Percentiles rank a stretch among this genome's conserved stretches.
These are phyloP conservation scores for Chaetodon trifascialis DNA, from an alignment of 2,113 vertebrate species.

Conservation along the genomic window DNA sequence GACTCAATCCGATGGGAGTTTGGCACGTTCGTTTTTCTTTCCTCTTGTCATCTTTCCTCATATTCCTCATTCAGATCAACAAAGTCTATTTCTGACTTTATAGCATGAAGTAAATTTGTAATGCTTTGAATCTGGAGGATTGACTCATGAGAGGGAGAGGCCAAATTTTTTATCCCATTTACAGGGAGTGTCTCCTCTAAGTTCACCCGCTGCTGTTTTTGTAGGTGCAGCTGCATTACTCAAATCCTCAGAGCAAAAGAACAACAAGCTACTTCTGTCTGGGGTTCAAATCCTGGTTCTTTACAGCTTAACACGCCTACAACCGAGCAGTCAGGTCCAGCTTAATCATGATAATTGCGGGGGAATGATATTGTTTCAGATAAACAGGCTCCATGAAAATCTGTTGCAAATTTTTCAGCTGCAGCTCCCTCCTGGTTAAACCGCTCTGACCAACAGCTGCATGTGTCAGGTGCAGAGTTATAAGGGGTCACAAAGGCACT, in stretches of 20 bases:
- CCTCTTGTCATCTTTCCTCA: conserved; percentile 11
- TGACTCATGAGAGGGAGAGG: conserved; percentile 16
- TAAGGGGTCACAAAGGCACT: conserved; percentile 41
- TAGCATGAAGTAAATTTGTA: neutral
- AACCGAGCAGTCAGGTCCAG: conserved; percentile 3
- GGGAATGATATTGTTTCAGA: conserved; percentile 42
- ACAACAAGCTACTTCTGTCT: conserved; percentile 56
- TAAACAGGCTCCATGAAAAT: conserved; percentile 22
- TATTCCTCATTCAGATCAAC: conserved; percentile 26
- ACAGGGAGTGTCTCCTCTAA: conserved; percentile 61
- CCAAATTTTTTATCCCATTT: conserved; percentile 28
- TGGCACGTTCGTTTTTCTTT: conserved; percentile 22
- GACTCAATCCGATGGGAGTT: conserved; percentile 34
- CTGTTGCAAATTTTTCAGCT: conserved; percentile 25
- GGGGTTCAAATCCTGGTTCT: conserved; percentile 31
- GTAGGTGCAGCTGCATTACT: conserved; percentile 74
- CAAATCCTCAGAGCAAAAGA: conserved; percentile 59
- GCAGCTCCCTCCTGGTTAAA: conserved; percentile 20
- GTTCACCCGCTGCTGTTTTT: conserved; percentile 56
- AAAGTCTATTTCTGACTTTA: conserved; percentile 1
- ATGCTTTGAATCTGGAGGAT: conserved; percentile 10
- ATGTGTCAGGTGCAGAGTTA: conserved; percentile 55
- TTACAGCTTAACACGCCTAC: conserved; percentile 50
- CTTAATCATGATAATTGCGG: conserved; percentile 23
- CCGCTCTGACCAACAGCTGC: conserved; percentile 62